These are phyloP conservation scores for Formica exsecta DNA, from an alignment of 1,140 invertebrate genomes.

Conservation along the genomic window DNA sequence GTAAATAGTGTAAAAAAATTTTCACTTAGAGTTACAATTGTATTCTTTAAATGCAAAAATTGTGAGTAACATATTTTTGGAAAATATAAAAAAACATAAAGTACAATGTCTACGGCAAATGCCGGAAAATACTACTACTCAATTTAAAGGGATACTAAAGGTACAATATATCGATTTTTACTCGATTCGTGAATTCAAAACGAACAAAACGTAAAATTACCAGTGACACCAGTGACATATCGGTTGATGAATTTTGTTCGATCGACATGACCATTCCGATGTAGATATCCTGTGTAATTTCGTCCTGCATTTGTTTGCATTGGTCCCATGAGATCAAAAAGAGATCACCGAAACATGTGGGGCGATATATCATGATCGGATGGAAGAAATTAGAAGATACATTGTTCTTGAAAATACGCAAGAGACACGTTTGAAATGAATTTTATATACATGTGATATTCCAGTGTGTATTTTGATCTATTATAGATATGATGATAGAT, in stretches of 20 bases:
- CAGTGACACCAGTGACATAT: neutral
- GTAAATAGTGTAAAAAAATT: neutral
- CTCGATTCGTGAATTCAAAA: neutral
- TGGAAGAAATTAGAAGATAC: neutral
- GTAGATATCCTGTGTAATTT: slow-evolving; percentile 2
- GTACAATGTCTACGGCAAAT: neutral
- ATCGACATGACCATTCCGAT: neutral
- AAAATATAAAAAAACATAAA: neutral
- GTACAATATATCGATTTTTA: neutral
- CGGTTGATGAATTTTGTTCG: slow-evolving; percentile 34
- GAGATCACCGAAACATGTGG: slow-evolving; percentile 18
- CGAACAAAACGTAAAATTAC: neutral
- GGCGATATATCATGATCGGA: slow-evolving; percentile 12
- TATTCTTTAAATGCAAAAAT: slow-evolving; percentile 21
- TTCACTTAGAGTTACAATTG: neutral
- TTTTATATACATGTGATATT: neutral
- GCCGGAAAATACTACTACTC: neutral
- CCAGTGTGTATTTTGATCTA: neutral
- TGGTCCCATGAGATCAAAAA: slow-evolving; percentile 34
- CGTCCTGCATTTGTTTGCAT: slow-evolving; percentile 9
- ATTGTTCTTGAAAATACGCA: slow-evolving; percentile 2
- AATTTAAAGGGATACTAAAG: neutral
- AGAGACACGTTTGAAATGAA: neutral
- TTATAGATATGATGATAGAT: neutral
- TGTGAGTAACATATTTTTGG: neutral